Conservation (phyloP, 2,113 vertebrate genomes). For the Bombycilla garrulus region DNA sequence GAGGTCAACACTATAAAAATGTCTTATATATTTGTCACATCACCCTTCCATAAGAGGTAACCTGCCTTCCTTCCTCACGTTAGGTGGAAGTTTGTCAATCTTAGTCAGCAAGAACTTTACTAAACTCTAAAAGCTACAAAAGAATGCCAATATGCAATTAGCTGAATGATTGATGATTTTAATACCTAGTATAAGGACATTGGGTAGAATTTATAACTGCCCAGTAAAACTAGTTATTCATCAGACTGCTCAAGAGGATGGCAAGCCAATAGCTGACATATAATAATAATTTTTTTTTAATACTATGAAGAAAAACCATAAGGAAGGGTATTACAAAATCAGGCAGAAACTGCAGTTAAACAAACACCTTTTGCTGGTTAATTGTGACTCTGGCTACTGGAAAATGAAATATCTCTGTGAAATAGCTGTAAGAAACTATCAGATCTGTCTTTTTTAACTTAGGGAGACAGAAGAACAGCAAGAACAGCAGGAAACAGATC, state of each 20-base stretch:
- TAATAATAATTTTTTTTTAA: neutral
- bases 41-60: neutral
- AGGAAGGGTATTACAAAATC: neutral
- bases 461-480: neutral
- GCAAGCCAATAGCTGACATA: conserved; percentile 24
- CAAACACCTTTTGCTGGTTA: neutral
- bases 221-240: conserved; percentile 43
- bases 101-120: conserved; percentile 16
- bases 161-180: conserved; percentile 58
- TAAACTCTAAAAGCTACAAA: conserved; percentile 29
- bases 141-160: conserved; percentile 60
- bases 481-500: neutral
- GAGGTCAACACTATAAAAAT: neutral
- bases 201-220: conserved; percentile 35
- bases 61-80: neutral
- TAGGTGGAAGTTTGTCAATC: neutral
- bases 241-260: conserved; percentile 16
- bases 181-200: conserved; percentile 37
- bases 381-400: neutral
- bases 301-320: neutral
- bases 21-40: neutral
- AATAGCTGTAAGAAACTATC: neutral
- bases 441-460: neutral
- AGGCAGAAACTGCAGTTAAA: neutral
- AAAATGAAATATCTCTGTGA: neutral